Percentiles rank a stretch among this genome's conserved stretches.
Evolutionary conservation across 2,888 invertebrate genomes (phyloP).

Genomic region (Lasioglossum zephyrum): DNA sequence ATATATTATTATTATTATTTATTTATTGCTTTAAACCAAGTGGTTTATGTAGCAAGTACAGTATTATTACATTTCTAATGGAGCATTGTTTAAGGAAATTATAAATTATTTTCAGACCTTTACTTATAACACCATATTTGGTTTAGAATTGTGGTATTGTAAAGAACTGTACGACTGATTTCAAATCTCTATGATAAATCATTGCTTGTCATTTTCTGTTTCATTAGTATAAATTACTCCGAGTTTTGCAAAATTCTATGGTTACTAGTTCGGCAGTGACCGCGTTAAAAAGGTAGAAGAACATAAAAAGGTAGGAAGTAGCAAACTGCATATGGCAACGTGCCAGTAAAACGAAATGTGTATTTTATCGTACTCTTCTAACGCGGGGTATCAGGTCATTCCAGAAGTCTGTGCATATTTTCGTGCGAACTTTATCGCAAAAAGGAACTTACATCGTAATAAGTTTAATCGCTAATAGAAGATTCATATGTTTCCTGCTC

Average conservation of each 20-base stretch:
- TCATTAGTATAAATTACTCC: not conserved
- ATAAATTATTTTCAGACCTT: no score
- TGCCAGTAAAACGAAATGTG: conserved; percentile 25
- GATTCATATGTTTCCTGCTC: not conserved
- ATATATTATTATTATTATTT: no score
- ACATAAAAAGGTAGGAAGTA: conserved; percentile 3
- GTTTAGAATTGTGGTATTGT: no score
- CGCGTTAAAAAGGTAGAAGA: not conserved
- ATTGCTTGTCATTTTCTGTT: not conserved
- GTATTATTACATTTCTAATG: no score
- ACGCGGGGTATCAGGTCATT: conserved; percentile 16
- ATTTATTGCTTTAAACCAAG: no score
- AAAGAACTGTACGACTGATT: no score
- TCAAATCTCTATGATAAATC: not conserved
- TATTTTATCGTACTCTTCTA: not conserved
- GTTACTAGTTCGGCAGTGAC: not conserved
- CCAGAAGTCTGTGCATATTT: conserved; percentile 1
- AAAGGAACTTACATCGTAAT: not conserved
- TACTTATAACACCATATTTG: no score
- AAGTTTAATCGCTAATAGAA: not conserved
- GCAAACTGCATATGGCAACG: conserved; percentile 4
- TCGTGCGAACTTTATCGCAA: not conserved
- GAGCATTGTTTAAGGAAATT: no score
- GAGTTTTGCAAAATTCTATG: not conserved
- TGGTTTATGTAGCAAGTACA: no score